A percentile compares a stretch with the other conserved stretches of the same genome.
Evolutionary conservation across 2,888 invertebrate genomes (phyloP).

Genomic region (Molorchus minor): DNA sequence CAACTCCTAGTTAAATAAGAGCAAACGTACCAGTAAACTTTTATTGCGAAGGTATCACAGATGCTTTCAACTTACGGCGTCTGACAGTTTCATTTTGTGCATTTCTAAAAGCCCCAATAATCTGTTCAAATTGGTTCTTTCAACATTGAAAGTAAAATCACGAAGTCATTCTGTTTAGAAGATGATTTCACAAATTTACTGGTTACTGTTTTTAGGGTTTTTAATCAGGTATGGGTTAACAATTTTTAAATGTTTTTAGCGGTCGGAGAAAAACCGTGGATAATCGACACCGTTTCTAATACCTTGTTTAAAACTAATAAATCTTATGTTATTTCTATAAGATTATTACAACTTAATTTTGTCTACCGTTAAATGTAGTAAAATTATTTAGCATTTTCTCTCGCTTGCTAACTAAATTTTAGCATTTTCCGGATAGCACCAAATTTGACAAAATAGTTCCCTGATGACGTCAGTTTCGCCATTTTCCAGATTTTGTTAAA

Average conservation of each 20-base stretch:
- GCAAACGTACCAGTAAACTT: constrained; percentile 39
- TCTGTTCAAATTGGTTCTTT: constrained; percentile 3
- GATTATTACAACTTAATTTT: constrained; percentile 1
- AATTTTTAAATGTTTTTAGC: constrained; percentile 13
- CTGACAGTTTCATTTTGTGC: constrained; percentile 24
- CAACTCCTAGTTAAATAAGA: constrained; percentile 31
- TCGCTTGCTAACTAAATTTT: too few species aligned
- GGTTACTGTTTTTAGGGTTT: constrained; percentile 21
- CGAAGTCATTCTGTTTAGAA: constrained; percentile 6
- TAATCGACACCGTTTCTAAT: constrained; percentile 2
- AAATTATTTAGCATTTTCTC: too few species aligned
- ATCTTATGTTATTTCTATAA: constrained; percentile 11
- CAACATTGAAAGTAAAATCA: constrained; percentile 16
- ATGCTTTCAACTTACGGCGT: constrained; percentile 29
- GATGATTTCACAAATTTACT: constrained; percentile 16
- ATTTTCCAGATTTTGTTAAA: too few species aligned
- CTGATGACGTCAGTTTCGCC: too few species aligned
- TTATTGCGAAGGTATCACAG: constrained; percentile 23
- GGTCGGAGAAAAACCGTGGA: background rate
- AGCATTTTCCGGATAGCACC: too few species aligned
- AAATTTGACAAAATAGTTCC: too few species aligned
- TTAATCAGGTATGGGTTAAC: constrained; percentile 22
- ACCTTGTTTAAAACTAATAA: constrained; percentile 23
- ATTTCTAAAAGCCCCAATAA: constrained; percentile 5
- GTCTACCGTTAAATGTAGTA: background rate